Percentiles rank a stretch among this genome's conserved stretches.
Conservation (phyloP, 2,888 invertebrate species). For the Drosophila percnosoma region DNA sequence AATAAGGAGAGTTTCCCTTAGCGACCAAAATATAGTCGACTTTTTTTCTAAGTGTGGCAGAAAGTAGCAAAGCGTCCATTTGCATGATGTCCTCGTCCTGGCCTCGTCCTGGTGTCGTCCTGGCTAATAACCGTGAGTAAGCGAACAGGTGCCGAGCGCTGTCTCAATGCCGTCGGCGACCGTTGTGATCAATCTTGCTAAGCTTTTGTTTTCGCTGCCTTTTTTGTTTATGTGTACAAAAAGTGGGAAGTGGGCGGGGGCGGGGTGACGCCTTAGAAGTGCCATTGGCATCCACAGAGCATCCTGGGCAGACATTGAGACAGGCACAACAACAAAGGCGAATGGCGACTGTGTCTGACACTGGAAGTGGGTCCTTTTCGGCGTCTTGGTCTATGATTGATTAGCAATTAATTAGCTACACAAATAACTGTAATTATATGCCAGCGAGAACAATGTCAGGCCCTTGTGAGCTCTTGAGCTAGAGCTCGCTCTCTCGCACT, state of each 20-base stretch:
- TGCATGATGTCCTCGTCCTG: conserved; percentile 56
- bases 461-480: conserved; percentile 38
- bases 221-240: conserved; percentile 63
- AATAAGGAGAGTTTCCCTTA: not conserved
- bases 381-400: conserved; percentile 80
- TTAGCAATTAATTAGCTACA: conserved; percentile 84
- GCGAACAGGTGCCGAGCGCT: conserved; percentile 69
- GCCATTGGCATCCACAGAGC: conserved; percentile 44
- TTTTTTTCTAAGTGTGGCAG: not conserved
- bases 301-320: conserved; percentile 64
- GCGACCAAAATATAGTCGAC: not conserved
- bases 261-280: conserved; percentile 71
- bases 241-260: conserved; percentile 31
- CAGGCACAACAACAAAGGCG: conserved; percentile 58
- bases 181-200: conserved; percentile 82
- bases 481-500: no score
- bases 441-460: conserved; percentile 65
- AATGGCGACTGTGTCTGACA: conserved; percentile 9
- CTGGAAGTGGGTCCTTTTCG: conserved; percentile 41
- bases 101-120: conserved; percentile 19
- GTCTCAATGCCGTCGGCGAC: conserved; percentile 36
- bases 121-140: conserved; percentile 79
- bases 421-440: conserved; percentile 83
- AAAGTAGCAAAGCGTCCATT: conserved; percentile 58
- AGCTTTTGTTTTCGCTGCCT: conserved; percentile 82